These are phyloP conservation scores for Pecten maximus DNA, from an alignment of 2,888 invertebrate species.

Conservation along the genomic window DNA sequence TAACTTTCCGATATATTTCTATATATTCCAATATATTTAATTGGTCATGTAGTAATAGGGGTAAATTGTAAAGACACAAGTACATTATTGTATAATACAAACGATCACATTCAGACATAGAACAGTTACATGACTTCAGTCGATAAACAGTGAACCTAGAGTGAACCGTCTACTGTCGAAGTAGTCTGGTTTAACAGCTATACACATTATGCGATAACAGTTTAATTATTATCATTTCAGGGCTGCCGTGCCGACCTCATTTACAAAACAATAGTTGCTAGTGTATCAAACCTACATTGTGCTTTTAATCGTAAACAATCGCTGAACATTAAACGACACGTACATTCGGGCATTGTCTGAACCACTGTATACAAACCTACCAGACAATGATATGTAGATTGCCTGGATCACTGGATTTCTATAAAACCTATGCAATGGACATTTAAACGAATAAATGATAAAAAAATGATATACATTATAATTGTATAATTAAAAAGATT, in stretches of 20 bases:
- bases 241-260: background rate
- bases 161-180: no score
- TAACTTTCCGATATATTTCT: no score
- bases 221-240: background rate
- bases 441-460: background rate
- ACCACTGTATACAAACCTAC: background rate
- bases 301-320: background rate
- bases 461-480: background rate
- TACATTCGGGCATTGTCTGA: background rate
- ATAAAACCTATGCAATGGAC: background rate
- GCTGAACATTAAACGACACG: background rate
- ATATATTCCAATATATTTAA: no score
- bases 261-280: background rate
- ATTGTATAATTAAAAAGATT: background rate
- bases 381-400: conserved; percentile 20
- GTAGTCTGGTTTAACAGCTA: no score
- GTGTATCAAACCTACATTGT: background rate
- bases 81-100: no score
- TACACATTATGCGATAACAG: no score
- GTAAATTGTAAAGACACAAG: no score
- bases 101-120: no score
- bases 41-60: no score
- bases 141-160: no score
- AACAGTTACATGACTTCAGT: no score
- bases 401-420: background rate